These are phyloP conservation scores for Zygaena filipendulae DNA, from an alignment of 2,888 invertebrate genomes.

Conservation along the genomic window DNA sequence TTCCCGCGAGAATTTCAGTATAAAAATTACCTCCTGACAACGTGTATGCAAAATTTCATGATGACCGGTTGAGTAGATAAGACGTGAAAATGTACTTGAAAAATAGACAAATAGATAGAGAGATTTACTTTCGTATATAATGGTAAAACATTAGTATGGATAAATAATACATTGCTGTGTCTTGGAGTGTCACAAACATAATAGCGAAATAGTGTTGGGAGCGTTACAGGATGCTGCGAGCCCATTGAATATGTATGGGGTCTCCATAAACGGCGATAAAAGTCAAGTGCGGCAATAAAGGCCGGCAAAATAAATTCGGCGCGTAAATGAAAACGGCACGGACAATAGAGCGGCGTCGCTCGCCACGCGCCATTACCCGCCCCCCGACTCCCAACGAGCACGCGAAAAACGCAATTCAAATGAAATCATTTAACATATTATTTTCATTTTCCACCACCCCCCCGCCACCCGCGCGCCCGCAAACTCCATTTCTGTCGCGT, in stretches of 20 bases:
- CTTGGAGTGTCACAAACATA: too few species aligned
- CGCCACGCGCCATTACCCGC: constrained; percentile 50
- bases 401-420: constrained; percentile 50
- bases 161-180: too few species aligned
- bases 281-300: constrained; percentile 37
- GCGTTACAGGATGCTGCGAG: constrained; percentile 32
- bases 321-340: constrained; percentile 45
- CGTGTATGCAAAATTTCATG: too few species aligned
- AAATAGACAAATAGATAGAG: too few species aligned
- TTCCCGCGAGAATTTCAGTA: too few species aligned
- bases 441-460: constrained; percentile 43
- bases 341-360: constrained; percentile 44
- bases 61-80: too few species aligned
- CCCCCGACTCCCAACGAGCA: constrained; percentile 41
- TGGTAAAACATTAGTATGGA: too few species aligned
- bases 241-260: constrained; percentile 49
- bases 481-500: constrained; percentile 51
- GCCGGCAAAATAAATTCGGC: constrained; percentile 40
- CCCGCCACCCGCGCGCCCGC: constrained; percentile 27
- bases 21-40: too few species aligned
- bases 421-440: constrained; percentile 64
- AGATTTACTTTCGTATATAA: too few species aligned
- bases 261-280: constrained; percentile 40
- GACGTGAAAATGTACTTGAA: too few species aligned
- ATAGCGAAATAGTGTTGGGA: too few species aligned